These are phyloP conservation scores for Iguana delicatissima DNA, from an alignment of 2,797 vertebrate species.

Conservation along the genomic window DNA sequence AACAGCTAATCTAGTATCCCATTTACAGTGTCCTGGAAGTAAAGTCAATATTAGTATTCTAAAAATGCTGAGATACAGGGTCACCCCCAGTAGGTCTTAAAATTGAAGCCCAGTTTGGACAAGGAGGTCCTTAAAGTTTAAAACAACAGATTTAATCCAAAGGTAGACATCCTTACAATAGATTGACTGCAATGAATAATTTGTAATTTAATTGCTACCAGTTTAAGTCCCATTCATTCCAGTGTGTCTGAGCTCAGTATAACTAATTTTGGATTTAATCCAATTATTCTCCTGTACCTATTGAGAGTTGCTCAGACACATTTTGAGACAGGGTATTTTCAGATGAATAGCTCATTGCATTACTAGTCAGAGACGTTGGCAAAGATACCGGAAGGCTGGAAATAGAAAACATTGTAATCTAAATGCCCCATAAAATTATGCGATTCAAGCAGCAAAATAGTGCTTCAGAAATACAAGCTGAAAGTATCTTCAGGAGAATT, in stretches of 20 bases:
- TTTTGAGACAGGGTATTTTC: neutral
- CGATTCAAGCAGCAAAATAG: neutral
- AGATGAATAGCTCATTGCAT: neutral
- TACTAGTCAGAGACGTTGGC: neutral
- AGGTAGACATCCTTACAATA: neutral
- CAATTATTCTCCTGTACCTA: constrained; percentile 33
- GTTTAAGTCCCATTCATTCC: neutral
- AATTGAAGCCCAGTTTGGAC: neutral
- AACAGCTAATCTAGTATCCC: neutral
- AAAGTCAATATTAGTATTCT: neutral
- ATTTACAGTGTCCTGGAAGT: neutral
- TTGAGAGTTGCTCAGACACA: constrained; percentile 28
- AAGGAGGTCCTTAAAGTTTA: neutral
- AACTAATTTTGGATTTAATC: neutral
- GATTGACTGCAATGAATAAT: neutral
- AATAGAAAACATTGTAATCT: too few species aligned
- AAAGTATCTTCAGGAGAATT: constrained; percentile 47
- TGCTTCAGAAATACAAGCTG: neutral
- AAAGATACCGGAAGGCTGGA: too few species aligned
- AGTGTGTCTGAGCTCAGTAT: neutral
- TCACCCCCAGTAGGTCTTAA: constrained; percentile 34
- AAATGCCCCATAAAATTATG: neutral
- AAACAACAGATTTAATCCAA: neutral
- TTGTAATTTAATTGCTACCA: neutral
- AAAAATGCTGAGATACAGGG: constrained; percentile 3